Evolutionary conservation across 2,113 vertebrate genomes (phyloP).

Genomic region (Rhadina sibilatrix): DNA sequence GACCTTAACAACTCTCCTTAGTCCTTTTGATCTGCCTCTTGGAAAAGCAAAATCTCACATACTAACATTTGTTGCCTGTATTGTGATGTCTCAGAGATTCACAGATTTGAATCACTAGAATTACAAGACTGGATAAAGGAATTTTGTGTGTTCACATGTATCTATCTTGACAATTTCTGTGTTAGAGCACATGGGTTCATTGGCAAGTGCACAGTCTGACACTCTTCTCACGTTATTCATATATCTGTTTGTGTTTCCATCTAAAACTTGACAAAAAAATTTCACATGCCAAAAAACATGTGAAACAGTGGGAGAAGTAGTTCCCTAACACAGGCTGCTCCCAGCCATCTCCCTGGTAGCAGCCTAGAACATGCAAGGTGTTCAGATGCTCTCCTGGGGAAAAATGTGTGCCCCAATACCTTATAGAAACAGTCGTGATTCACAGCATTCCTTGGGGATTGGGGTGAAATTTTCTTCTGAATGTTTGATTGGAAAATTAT

Average conservation of each 20-base stretch:
- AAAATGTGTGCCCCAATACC: neutral
- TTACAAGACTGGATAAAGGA: neutral
- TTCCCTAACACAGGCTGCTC: neutral
- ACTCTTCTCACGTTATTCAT: neutral
- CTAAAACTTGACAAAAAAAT: neutral
- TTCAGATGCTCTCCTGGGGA: neutral
- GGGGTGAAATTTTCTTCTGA: neutral
- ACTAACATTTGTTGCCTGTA: neutral
- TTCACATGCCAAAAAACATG: neutral
- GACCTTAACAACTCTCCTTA: neutral
- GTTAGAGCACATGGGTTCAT: neutral
- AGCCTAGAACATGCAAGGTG: neutral
- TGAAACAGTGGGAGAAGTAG: neutral
- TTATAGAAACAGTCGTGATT: neutral
- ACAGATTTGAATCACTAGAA: neutral
- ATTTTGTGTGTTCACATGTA: rapidly evolving
- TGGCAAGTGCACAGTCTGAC: neutral
- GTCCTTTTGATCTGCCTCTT: neutral
- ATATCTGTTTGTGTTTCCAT: neutral
- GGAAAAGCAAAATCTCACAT: neutral
- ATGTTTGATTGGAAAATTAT: neutral
- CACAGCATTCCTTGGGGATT: neutral
- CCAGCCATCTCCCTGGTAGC: neutral
- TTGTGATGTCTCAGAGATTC: rapidly evolving
- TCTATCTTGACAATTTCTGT: neutral